Percentiles rank a stretch among this genome's conserved stretches.
Conservation (phyloP, 2,888 invertebrate species). For the Pocota personata region DNA sequence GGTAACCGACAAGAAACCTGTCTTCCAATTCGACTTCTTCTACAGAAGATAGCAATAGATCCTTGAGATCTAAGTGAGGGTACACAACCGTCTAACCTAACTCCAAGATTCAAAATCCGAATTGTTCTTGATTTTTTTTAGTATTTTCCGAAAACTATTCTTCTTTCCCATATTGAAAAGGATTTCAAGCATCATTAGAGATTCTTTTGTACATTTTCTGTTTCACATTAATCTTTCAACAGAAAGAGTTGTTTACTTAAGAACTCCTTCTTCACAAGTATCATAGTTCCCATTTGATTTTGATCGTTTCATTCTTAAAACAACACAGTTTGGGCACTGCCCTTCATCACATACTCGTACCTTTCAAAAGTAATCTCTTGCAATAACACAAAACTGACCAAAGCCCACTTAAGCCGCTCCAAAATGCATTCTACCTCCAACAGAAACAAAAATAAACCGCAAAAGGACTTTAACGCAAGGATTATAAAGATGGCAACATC, state of each 20-base stretch:
- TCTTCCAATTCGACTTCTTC: no score
- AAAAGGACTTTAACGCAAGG: conserved; percentile 30
- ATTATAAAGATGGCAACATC: conserved; percentile 35
- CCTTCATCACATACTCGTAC: conserved; percentile 10
- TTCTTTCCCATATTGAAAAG: background rate
- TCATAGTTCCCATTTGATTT: background rate
- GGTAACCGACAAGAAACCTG: no score
- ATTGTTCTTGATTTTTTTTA: background rate
- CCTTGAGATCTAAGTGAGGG: no score
- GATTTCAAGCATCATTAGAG: background rate
- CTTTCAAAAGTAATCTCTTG: background rate
- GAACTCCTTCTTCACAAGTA: background rate
- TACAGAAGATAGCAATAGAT: no score
- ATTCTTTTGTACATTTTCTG: background rate
- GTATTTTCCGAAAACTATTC: background rate
- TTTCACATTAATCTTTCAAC: background rate
- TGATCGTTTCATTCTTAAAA: conserved; percentile 11
- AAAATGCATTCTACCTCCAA: background rate
- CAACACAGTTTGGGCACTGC: conserved; percentile 22
- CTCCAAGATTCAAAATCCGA: no score
- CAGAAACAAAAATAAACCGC: background rate
- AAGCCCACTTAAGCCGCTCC: conserved; percentile 34
- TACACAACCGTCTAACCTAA: no score
- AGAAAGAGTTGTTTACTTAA: conserved; percentile 34
- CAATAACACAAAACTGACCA: conserved; percentile 29